phyloP scores from a whole-genome alignment of 2,113 vertebrate species.

The Albula goreensis region DNA sequence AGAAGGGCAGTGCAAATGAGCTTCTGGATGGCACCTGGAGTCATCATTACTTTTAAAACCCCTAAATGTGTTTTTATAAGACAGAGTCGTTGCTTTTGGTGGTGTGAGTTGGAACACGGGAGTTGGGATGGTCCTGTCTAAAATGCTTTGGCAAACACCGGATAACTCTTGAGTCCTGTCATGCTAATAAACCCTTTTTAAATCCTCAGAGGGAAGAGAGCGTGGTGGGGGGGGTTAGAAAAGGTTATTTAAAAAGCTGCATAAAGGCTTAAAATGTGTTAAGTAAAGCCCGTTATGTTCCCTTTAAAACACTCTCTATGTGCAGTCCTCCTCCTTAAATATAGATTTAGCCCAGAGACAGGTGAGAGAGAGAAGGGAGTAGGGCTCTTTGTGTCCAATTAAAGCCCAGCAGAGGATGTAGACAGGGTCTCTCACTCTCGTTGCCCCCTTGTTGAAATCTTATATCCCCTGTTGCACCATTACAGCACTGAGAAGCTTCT shows the following conservation, averaged over 20 bases:
- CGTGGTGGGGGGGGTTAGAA: not conserved
- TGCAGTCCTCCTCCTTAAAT: conserved; percentile 59
- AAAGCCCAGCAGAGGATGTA: conserved; percentile 58
- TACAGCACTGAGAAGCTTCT: conserved; percentile 62
- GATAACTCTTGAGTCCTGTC: too few relatives aligned
- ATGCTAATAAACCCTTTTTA: too few relatives aligned
- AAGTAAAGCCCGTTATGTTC: conserved; percentile 41
- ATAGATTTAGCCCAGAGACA: conserved; percentile 56
- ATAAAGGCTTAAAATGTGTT: conserved; percentile 21
- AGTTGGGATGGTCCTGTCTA: too few relatives aligned
- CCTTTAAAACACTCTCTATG: conserved; percentile 51
- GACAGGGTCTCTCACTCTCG: conserved; percentile 42
- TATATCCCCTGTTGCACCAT: conserved; percentile 67
- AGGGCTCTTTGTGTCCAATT: conserved; percentile 69
- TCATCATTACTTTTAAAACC: conserved; percentile 33
- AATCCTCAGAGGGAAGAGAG: too few relatives aligned
- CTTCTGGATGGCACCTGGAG: conserved; percentile 29
- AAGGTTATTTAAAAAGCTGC: not conserved
- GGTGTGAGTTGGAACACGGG: too few relatives aligned
- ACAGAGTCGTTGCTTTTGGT: too few relatives aligned
- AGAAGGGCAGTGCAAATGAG: not conserved
- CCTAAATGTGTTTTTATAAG: not conserved
- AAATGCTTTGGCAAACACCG: too few relatives aligned
- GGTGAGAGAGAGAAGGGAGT: conserved; percentile 46
- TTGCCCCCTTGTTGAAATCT: conserved; percentile 33